Base-by-base conservation (phyloP, 2,888 invertebrate species). In the Drosophila recens region DNA sequence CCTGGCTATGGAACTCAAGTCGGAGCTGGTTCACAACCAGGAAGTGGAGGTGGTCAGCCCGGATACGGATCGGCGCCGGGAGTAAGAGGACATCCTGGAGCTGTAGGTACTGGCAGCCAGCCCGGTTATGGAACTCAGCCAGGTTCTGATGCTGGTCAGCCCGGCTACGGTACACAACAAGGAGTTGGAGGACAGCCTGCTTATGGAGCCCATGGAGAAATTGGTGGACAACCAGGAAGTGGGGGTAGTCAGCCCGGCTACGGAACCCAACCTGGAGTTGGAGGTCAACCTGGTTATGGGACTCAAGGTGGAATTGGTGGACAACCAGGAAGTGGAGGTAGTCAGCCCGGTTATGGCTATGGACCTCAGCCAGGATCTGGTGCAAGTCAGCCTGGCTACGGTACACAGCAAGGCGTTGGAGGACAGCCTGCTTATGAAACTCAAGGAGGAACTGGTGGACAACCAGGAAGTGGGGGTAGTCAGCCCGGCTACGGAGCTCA, bases 281-380 rank as follows among this genome's bases (percentile, higher is more conserved):
- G 3, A 27, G 27, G 27, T 2, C 27, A 27, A 4, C 27, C 27
- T 27, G 1, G 5, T 4, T 27, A 27, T 0, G 67, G 58, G 10
- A 13, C 13, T 17, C 56, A 4, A 27, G 27, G 27, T 0, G 27
- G 27, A 27, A 27, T 27, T 27, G 4, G 27, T 5, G 27, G 27
- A 4, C 27, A 46, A 34, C 59, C 76, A 3, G 45, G 15, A n/a
- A 45, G 15, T 51, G 71, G 66, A 3, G 27, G 27, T 4, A 66
- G 79, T 17, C 74, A 75, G 2, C 11, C 49, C 23, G 71, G 64
- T 3, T 54, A 59, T 13, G 70, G 72, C 5, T 74, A 40, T 11
- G 63, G 67, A 11, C 58, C 49, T 5, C 75, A 66, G 11, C 43
- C 59, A 0, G 77, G 72, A 20, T n/a, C 1, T 9, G 59, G 63